Percentiles rank a stretch among this genome's conserved stretches.
Evolutionary conservation across 2,113 vertebrate genomes (phyloP).

Genomic region (Ginglymostoma cirratum): DNA sequence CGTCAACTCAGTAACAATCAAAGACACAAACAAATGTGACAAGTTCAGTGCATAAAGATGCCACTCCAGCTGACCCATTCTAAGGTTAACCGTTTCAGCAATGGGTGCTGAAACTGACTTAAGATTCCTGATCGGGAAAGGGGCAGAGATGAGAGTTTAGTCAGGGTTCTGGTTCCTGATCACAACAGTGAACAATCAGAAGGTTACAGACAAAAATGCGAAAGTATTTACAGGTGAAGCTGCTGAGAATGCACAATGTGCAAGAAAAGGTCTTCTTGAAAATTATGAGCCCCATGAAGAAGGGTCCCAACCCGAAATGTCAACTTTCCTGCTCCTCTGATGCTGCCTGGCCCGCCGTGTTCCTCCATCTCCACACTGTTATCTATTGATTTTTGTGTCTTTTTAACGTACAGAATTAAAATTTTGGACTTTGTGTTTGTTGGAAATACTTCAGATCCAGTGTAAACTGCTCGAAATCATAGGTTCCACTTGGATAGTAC

Average conservation of each 20-base stretch:
- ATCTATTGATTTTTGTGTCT: background rate
- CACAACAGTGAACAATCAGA: too few species aligned
- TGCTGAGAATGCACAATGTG: background rate
- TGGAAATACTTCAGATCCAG: background rate
- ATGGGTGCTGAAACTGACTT: background rate
- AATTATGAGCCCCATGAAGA: background rate
- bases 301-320: too few species aligned
- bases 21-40: background rate
- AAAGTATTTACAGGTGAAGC: background rate
- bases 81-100: background rate
- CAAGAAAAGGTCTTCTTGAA: background rate
- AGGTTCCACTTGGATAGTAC: background rate
- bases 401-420: background rate
- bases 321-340: too few species aligned
- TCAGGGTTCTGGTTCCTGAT: background rate
- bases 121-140: background rate
- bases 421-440: background rate
- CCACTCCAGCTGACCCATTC: background rate
- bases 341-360: too few species aligned
- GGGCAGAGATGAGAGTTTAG: background rate
- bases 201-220: background rate
- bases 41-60: constrained; percentile 31
- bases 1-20: background rate
- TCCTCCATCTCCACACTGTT: too few species aligned
- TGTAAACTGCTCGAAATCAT: background rate